Evolutionary conservation across 2,888 invertebrate genomes (phyloP), one percentile per base, ranked within the genome.

Genomic region (Hybos culiciformis): DNA sequence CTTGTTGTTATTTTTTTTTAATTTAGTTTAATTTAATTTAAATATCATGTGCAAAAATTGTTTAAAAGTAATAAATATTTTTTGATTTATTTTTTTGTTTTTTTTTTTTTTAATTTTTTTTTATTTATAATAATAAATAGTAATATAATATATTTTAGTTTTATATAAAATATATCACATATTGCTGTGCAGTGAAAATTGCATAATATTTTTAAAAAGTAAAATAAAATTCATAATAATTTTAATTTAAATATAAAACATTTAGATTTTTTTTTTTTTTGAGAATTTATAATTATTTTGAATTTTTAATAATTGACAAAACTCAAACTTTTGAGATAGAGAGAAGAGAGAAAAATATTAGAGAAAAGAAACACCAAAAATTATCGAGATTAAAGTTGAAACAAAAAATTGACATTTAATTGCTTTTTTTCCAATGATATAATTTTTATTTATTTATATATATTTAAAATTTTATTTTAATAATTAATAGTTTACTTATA

Each of bases 171-270:
- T 29, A 29, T 46, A 46, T 44, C 44, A 44, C 44, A 46, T 40
- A 40, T 40, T 44, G 41, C 46, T 44, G 46, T 46, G 44, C 46
- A 44, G 43, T 46, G 42, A 44, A 34, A n/a, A n/a, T 26, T 29
- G n/a, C 29, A n/a, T 29, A 29, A n/a, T 12, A 23, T 12, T 29
- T n/a, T 29, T 29, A 29, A 29, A 5, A 29, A 29, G 5, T 29
- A n/a, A n/a, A 29, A 29, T 29, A n/a, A n/a, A n/a, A 29, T 29
- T 29, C 5, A 12, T 5, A 5, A n/a, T 2, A 29, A 29, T 29
- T 29, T 29, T 12, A 12, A 3, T n/a, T 12, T 29, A 5, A 29
- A 29, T 29, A 5, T 29, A 29, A 26, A 23, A 26, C 12, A 12
- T 26, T 26, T 7, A 29, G 12, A 29, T 29, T 29, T 12, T n/a